Percentiles rank a stretch among this genome's conserved stretches.
phyloP scores from a whole-genome alignment of 2,113 vertebrate genomes.

The Sinocyclocheilus grahami region DNA sequence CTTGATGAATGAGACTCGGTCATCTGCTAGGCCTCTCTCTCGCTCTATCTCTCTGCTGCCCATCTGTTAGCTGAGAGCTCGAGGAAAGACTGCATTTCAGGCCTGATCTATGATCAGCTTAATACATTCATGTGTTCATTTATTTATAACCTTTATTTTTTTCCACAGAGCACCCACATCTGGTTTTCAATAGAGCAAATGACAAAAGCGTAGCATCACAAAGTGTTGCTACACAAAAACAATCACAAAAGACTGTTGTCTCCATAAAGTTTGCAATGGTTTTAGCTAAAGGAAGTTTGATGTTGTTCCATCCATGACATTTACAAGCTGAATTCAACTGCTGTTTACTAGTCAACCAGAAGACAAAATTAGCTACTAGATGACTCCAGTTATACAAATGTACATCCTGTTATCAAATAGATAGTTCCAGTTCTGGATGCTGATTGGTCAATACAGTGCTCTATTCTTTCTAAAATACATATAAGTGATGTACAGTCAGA shows the following conservation, averaged over 20 bases:
- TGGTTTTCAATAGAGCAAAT: constrained; percentile 11
- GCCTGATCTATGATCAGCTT: background rate
- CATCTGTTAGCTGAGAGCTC: constrained; percentile 20
- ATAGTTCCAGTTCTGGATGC: background rate
- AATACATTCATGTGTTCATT: constrained; percentile 22
- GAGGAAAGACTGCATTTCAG: constrained; percentile 20
- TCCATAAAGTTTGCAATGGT: background rate
- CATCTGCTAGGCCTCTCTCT: constrained; percentile 26
- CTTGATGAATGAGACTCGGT: constrained; percentile 40
- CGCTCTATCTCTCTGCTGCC: constrained; percentile 3
- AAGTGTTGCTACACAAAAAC: background rate
- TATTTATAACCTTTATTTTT: constrained; percentile 21
- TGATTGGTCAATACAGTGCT: background rate
- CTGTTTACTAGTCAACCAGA: background rate
- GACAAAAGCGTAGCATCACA: background rate
- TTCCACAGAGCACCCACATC: background rate
- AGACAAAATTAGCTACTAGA: background rate
- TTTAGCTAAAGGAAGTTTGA: constrained; percentile 1
- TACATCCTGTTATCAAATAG: background rate
- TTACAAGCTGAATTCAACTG: constrained; percentile 6
- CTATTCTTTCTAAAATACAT: background rate
- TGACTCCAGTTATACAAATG: background rate
- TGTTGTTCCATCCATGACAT: constrained; percentile 6
- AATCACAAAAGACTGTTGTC: background rate
- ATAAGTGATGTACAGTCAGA: background rate